Conservation (phyloP, 37 sponge, comb jelly and placozoan species). For the Theonella swinhoei region DNA sequence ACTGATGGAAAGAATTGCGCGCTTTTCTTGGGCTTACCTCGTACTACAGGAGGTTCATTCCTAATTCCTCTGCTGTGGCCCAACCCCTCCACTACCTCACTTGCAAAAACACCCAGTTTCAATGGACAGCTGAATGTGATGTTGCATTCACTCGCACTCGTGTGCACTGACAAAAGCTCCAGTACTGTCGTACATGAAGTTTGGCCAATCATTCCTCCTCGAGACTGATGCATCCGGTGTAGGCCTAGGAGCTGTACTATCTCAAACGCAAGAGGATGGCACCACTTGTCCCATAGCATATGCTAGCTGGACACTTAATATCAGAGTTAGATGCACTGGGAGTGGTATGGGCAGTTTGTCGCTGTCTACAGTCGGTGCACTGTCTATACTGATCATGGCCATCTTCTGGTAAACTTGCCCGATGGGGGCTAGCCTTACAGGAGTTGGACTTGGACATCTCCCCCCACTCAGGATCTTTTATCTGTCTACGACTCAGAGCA, state of each 20-base stretch:
- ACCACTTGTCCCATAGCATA: neutral
- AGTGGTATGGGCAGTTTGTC: constrained; percentile 42
- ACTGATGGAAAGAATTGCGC: constrained; percentile 27
- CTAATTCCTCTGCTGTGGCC: constrained; percentile 37
- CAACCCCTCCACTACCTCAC: constrained; percentile 38
- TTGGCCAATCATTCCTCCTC: constrained; percentile 1
- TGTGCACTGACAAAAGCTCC: neutral
- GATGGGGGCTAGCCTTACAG: too few species aligned
- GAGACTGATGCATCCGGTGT: constrained; percentile 28
- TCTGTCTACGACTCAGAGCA: neutral
- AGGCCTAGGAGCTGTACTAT: constrained; percentile 19
- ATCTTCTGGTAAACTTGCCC: too few species aligned
- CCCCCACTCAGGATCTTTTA: neutral
- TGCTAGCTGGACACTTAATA: neutral
- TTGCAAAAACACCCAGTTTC: neutral
- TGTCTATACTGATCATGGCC: constrained; percentile 49
- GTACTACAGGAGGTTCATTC: constrained; percentile 23
- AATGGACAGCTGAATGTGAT: constrained; percentile 8
- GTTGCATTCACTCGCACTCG: neutral
- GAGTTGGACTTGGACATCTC: neutral
- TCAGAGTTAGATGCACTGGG: constrained; percentile 52
- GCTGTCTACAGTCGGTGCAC: constrained; percentile 23
- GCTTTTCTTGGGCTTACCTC: constrained; percentile 24
- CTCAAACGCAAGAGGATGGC: neutral
- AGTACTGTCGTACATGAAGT: constrained; percentile 21